These are phyloP conservation scores for Drosophila takahashii DNA, from an alignment of 1,140 invertebrate genomes.

Conservation along the genomic window DNA sequence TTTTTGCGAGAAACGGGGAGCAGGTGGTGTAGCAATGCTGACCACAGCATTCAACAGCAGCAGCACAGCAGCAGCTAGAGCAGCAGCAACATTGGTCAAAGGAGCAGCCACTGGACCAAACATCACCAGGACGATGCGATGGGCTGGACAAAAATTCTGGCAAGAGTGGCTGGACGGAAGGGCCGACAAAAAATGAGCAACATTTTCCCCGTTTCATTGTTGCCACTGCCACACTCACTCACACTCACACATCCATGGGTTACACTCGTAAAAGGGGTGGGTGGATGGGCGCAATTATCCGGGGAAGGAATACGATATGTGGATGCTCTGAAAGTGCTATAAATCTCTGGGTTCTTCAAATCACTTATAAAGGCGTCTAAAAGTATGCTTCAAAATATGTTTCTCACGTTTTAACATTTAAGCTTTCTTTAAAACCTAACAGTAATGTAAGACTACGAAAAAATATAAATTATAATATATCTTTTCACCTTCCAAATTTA, in stretches of 20 bases:
- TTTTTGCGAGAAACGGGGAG: conserved; percentile 58
- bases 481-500: too few species aligned
- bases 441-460: too few species aligned
- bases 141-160: conserved; percentile 12
- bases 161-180: conserved; percentile 6
- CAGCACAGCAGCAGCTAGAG: conserved; percentile 20
- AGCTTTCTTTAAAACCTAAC: too few species aligned
- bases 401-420: too few species aligned
- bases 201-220: conserved; percentile 78
- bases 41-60: conserved; percentile 60
- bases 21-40: conserved; percentile 39
- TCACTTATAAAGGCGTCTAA: neutral
- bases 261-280: conserved; percentile 1
- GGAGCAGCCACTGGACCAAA: conserved; percentile 48
- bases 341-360: neutral
- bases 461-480: too few species aligned
- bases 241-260: conserved; percentile 12
- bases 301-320: neutral
- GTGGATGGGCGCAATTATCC: conserved; percentile 8
- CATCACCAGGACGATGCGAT: conserved; percentile 26
- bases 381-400: too few species aligned
- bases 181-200: conserved; percentile 69
- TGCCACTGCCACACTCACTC: conserved; percentile 44
- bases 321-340: conserved; percentile 1
- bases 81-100: conserved; percentile 29